Evolutionary conservation across 92 coral and sea anemone genomes (phyloP), one percentile per base, ranked within the genome.

Genomic region (Porites evermanni): DNA sequence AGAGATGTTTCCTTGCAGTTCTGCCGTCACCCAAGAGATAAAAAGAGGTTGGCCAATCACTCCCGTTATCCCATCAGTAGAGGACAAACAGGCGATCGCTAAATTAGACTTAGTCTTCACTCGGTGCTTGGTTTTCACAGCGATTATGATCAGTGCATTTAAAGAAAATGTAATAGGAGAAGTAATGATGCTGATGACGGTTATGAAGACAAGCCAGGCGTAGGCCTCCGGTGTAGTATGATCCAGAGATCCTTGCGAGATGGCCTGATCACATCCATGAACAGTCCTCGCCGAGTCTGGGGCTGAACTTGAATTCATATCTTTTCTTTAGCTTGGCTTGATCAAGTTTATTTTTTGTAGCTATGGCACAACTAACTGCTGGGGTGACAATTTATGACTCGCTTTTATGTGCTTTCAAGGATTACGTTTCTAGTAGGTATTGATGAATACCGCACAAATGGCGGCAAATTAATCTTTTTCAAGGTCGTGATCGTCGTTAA

Each of bases 91-190:
- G 19, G 64, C 47, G 20, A 75, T 47, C 2, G 67, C 50, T 2
- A 75, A 18, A 26, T 75, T 75, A 47, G 47, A 75, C 19, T 52
- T 75, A 1, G 79, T 75, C 16, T 3, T 56, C 21, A 54, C 66
- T 11, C 67, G 79, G 7, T 64, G 17, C 56, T 59, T 75, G 44
- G 70, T 77, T 29, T 59, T 24, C 51, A 77, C 81, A 12, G 81
- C 81, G 13, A 77, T 20, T 17, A 77, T 63, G 14, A 77, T 68
- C 26, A 59, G 54, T 2, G 17, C 20, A 17, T 77, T 77, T 53
- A 77, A 10, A 24, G 26, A 2, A 58, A 59, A 59, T 47, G 8
- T 77, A 24, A 77, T 2, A 4, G 81, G 79, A 59, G 38, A 75
- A 16, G 16, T 54, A 4, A 29, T 21, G 14, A 29, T 56, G 51